These are phyloP conservation scores for Agriopis marginaria DNA, from an alignment of 2,888 invertebrate genomes.

Conservation along the genomic window DNA sequence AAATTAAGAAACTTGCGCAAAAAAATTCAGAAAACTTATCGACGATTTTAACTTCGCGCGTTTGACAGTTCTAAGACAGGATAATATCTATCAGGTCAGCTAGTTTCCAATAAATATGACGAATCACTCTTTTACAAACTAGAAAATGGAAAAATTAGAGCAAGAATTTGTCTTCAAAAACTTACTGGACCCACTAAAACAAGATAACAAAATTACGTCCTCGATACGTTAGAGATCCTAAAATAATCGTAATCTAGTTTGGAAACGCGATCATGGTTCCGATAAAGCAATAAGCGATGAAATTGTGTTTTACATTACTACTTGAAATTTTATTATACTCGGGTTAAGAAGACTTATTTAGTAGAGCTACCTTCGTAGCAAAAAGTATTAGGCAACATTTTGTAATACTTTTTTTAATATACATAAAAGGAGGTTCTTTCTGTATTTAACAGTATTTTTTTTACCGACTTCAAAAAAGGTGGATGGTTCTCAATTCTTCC, in stretches of 20 bases:
- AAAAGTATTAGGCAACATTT: too few species aligned
- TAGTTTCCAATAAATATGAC: neutral
- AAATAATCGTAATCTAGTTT: slow-evolving; percentile 15
- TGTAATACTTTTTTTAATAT: too few species aligned
- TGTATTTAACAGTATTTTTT: too few species aligned
- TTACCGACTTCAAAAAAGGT: too few species aligned
- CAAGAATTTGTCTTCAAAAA: neutral
- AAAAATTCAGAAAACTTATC: too few species aligned
- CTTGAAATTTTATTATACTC: slow-evolving; percentile 1
- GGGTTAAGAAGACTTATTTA: neutral
- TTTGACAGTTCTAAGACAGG: too few species aligned
- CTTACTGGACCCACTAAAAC: neutral
- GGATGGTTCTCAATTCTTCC: too few species aligned
- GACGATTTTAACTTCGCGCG: too few species aligned
- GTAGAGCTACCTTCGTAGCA: neutral
- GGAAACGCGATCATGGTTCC: slow-evolving; percentile 9
- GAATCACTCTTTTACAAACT: neutral
- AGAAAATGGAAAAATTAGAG: neutral
- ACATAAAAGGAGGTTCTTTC: too few species aligned
- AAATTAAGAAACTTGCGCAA: too few species aligned
- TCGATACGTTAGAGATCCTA: slow-evolving; percentile 9
- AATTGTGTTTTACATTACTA: slow-evolving; percentile 15
- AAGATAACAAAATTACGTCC: slow-evolving; percentile 2
- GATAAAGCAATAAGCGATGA: slow-evolving; percentile 19
- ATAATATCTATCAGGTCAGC: neutral